Percentiles rank a stretch among this genome's conserved stretches.
Evolutionary conservation across 2,113 vertebrate species (phyloP).

Genomic region (Pygoscelis adeliae): DNA sequence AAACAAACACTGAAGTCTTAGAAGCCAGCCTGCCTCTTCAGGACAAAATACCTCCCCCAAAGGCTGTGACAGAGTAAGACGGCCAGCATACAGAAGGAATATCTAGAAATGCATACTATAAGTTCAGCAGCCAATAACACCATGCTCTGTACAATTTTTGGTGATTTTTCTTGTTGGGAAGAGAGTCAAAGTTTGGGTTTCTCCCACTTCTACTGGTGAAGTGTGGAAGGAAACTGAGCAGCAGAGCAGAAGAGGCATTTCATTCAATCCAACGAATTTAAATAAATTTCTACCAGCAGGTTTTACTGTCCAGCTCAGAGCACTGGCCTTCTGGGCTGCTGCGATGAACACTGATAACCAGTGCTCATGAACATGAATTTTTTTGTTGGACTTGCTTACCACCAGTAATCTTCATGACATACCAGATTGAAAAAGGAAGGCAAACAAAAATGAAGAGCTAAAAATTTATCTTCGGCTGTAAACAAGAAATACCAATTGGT

Average conservation of each 20-base stretch:
- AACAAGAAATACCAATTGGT: not conserved
- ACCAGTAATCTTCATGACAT: not conserved
- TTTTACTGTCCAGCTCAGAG: not conserved
- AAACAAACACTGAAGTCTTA: not conserved
- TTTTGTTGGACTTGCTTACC: not conserved
- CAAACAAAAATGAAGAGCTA: not conserved
- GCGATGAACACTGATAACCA: not conserved
- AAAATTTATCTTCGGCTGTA: not conserved
- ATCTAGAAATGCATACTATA: not conserved
- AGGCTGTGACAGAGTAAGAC: fast-evolving
- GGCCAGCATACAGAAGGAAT: not conserved
- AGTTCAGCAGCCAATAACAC: not conserved
- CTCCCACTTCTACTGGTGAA: not conserved
- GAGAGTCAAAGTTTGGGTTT: not conserved
- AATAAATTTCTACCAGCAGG: not conserved
- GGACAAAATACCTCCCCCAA: not conserved
- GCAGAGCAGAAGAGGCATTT: not conserved
- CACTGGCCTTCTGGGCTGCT: not conserved
- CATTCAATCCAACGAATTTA: not conserved
- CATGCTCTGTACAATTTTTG: not conserved
- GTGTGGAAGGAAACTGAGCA: not conserved
- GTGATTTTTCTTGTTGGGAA: not conserved
- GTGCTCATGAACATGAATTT: not conserved
- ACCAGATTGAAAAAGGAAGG: not conserved
- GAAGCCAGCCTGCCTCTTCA: not conserved